These are phyloP conservation scores for Netelia virgata DNA, from an alignment of 2,888 invertebrate genomes.

Conservation along the genomic window DNA sequence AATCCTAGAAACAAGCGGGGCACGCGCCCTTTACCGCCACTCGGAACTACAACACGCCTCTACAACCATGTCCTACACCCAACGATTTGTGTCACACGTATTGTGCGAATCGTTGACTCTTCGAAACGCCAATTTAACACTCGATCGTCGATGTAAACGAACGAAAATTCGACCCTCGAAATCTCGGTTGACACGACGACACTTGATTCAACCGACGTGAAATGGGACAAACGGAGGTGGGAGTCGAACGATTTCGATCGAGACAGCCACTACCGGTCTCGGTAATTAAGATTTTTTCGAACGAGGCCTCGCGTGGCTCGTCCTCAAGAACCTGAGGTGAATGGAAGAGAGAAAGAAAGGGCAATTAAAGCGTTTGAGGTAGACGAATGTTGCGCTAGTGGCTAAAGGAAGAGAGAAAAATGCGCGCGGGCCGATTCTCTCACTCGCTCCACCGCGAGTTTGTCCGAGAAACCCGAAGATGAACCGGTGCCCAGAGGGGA, in stretches of 20 bases:
- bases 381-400: slow-evolving; percentile 68
- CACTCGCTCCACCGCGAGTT: slow-evolving; percentile 13
- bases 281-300: slow-evolving; percentile 41
- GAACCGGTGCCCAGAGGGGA: slow-evolving; percentile 84
- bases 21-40: slow-evolving; percentile 75
- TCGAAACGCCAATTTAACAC: slow-evolving; percentile 48
- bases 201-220: background rate
- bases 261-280: background rate
- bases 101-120: slow-evolving; percentile 58
- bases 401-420: slow-evolving; percentile 67
- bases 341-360: slow-evolving; percentile 20
- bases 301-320: background rate
- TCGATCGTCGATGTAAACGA: slow-evolving; percentile 25
- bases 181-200: background rate
- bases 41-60: slow-evolving; percentile 45
- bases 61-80: slow-evolving; percentile 6
- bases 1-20: slow-evolving; percentile 81
- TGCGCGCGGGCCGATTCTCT: background rate
- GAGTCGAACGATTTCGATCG: background rate
- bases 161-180: slow-evolving; percentile 1
- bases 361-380: slow-evolving; percentile 76
- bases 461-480: slow-evolving; percentile 78
- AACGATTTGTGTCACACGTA: slow-evolving; percentile 42
- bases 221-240: background rate
- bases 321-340: background rate